phyloP scores from a whole-genome alignment of 2,113 vertebrate genomes.

The Xyrauchen texanus region DNA sequence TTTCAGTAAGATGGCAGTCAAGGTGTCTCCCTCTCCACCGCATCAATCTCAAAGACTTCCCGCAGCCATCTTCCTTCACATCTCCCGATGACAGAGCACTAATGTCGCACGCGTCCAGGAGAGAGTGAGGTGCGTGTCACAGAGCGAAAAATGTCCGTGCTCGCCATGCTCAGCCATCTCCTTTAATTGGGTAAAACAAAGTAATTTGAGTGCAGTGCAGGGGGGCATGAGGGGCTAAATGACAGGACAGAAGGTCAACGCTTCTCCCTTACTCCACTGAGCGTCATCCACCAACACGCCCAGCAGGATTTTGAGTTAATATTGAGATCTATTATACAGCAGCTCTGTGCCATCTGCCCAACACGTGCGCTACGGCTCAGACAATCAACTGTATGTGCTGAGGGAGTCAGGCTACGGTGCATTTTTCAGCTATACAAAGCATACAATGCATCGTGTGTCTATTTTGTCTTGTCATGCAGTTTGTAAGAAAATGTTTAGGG shows the following conservation, averaged over 20 bases:
- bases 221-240: constrained; percentile 75
- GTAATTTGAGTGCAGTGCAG: constrained; percentile 76
- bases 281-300: constrained; percentile 73
- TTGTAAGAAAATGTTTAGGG: neutral
- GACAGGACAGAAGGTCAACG: constrained; percentile 81
- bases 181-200: constrained; percentile 83
- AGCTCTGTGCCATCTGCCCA: constrained; percentile 75
- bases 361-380: constrained; percentile 59
- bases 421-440: constrained; percentile 11
- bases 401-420: constrained; percentile 16
- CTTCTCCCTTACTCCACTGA: constrained; percentile 72
- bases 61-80: constrained; percentile 43
- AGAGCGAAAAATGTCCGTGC: constrained; percentile 67
- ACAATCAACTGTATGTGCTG: constrained; percentile 52
- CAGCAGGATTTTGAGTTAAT: constrained; percentile 78
- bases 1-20: constrained; percentile 21
- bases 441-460: constrained; percentile 10
- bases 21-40: constrained; percentile 27
- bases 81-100: constrained; percentile 69
- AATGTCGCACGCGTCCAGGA: constrained; percentile 71
- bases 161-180: constrained; percentile 73
- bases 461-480: neutral
- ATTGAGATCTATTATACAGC: constrained; percentile 78
- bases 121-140: constrained; percentile 49
- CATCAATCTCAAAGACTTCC: constrained; percentile 60